Evolutionary conservation across 2,888 invertebrate species (phyloP), one percentile per base, ranked within the genome.

Genomic region (Malacosoma neustria): DNA sequence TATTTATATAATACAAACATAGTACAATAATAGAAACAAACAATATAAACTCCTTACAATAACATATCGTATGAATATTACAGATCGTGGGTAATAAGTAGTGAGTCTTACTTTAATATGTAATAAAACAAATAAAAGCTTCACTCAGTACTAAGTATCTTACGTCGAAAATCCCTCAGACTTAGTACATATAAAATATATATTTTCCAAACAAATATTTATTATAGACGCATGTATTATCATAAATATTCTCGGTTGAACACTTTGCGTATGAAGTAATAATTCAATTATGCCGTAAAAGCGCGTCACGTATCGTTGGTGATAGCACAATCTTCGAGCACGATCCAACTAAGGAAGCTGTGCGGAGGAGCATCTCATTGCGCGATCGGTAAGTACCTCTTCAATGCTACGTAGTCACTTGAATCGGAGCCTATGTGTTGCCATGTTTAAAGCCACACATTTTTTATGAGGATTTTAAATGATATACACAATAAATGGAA

Each of bases 281-380:
- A 74, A 77, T 73, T 77, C 72, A 77, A 75, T 77, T 77, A 76
- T 61, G 67, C 60, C 58, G 60, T 66, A 68, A 76, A 68, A 68
- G 63, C 65, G 62, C 60, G 68, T 67, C 72, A 63, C 67, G 60
- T 70, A 69, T 68, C 69, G 61, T 46, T 55, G 57, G 52, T 63
- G 76, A 75, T 76, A 73, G 72, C 64, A 65, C 65, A 76, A 72
- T 79, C 75, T 75, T 60, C 55, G 58, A 48, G 63, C 61, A 60
- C 59, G 66, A 77, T 74, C 22, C 22, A 69, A 66, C 65, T 54
- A 60, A 66, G 74, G 69, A 76, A 73, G 73, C 72, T 67, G 61
- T 58, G 66, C 67, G 61, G 22, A 22, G 22, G 22, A 41, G 70
- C 72, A 63, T 72, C 72, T 72, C 75, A 76, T 74, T 76, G 77